Evolutionary conservation across 2,113 vertebrate genomes (phyloP).

Genomic region (Ammodytes dubius): DNA sequence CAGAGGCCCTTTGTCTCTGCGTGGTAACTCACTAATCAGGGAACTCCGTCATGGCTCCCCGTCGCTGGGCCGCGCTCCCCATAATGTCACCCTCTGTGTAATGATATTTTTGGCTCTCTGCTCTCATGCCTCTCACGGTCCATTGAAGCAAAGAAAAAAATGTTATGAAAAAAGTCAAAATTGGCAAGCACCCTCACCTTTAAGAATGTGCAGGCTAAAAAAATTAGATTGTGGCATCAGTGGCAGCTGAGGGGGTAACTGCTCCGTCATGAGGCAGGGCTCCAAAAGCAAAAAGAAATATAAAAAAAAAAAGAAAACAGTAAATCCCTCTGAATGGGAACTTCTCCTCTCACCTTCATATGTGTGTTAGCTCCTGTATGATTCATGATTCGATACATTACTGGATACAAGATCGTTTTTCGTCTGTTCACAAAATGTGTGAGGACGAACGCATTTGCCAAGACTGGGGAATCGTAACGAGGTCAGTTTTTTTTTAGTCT

Average conservation of each 20-base stretch:
- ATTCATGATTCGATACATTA: conserved; percentile 53
- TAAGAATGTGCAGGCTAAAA: conserved; percentile 67
- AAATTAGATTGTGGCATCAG: conserved; percentile 49
- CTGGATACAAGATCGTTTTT: conserved; percentile 45
- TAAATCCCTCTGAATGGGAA: conserved; percentile 18
- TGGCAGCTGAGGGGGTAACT: conserved; percentile 41
- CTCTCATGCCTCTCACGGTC: conserved; percentile 68
- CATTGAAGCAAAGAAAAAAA: conserved; percentile 46
- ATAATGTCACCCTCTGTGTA: conserved; percentile 69
- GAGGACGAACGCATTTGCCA: conserved; percentile 30
- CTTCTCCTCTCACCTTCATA: conserved; percentile 48
- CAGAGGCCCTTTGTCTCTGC: conserved; percentile 81
- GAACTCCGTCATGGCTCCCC: conserved; percentile 80
- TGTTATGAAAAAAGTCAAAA: conserved; percentile 28
- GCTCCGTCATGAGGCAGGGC: conserved; percentile 32
- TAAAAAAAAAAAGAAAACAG: not conserved
- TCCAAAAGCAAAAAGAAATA: conserved; percentile 38
- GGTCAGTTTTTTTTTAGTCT: conserved; percentile 56
- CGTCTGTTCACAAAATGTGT: conserved; percentile 36
- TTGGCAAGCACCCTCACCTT: conserved; percentile 62
- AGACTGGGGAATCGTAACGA: conserved; percentile 50
- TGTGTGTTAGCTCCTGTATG: conserved; percentile 18
- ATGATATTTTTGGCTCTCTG: conserved; percentile 80
- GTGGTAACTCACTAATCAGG: conserved; percentile 80
- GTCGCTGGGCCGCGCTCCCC: conserved; percentile 50